Evolutionary conservation across 2,797 vertebrate genomes (phyloP).

Genomic region (Aulostomus chinensis): DNA sequence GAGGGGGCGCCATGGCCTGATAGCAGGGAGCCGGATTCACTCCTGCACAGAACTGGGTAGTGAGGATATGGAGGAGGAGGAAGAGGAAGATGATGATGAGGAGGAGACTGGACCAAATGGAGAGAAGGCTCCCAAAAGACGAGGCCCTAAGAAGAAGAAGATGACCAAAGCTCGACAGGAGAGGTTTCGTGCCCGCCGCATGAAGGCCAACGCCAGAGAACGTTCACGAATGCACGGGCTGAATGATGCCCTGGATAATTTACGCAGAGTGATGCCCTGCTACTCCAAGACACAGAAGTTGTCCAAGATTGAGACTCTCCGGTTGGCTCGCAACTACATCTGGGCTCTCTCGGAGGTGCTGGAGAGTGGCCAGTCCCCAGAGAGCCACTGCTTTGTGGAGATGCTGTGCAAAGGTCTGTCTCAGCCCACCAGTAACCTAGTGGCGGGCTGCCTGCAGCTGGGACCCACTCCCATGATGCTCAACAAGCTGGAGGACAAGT

Average conservation of each 20-base stretch:
- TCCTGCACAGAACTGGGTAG: conserved; percentile 78
- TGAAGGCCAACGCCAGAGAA: conserved; percentile 96
- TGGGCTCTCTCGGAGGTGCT: conserved; percentile 97
- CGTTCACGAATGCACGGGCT: conserved; percentile 94
- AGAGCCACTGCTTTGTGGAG: conserved; percentile 91
- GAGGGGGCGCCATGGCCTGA: conserved; percentile 67
- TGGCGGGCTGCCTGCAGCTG: conserved; percentile 94
- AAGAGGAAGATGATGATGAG: conserved; percentile 83
- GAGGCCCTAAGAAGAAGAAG: conserved; percentile 98
- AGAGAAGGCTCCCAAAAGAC: conserved; percentile 87
- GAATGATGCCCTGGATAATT: conserved; percentile 93
- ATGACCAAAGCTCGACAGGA: conserved; percentile 96
- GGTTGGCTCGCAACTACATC: conserved; percentile 95
- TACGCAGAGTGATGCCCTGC: conserved; percentile 95
- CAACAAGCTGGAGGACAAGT: conserved; percentile 90
- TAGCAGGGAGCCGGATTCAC: conserved; percentile 42
- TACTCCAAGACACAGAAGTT: conserved; percentile 98
- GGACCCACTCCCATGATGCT: conserved; percentile 81
- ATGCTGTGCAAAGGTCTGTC: conserved; percentile 98
- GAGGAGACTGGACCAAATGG: conserved; percentile 83
- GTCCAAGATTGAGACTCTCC: conserved; percentile 95
- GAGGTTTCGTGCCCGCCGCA: conserved; percentile 87
- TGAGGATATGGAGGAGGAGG: conserved; percentile 83
- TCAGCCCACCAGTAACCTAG: conserved; percentile 96
- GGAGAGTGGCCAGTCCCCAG: conserved; percentile 88